Evolutionary conservation across 2,888 invertebrate genomes (phyloP), one percentile per base, ranked within the genome.

Genomic region (Nomada goodeniana): DNA sequence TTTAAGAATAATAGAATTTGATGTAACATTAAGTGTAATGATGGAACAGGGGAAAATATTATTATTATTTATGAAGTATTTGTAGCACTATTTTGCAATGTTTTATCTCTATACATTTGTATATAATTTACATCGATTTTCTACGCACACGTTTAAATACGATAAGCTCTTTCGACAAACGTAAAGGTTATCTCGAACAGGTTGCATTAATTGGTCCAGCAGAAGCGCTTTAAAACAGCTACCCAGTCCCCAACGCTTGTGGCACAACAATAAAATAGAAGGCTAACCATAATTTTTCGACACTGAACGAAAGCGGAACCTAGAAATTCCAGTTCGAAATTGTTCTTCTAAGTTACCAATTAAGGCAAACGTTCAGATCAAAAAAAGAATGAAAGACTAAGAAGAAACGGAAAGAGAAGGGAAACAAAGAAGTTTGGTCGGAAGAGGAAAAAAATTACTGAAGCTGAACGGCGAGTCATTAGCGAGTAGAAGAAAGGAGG

Each of bases 401-500:
- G 36, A 36, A 36, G 36, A 36, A n/a, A 53, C 9, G n/a, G 20
- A 44, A 52, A 29, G 15, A 44, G 47, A 20, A 18, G 11, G 23
- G 20, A 74, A 67, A 47, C 67, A 65, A 52, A 53, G 55, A 59
- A 64, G 79, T 79, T 60, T 29, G 26, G 77, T 60, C 57, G 11
- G 36, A 26, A 67, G 53, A 50, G 18, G 57, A 78, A 80, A 70
- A 70, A 79, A 70, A 79, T 53, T 64, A 71, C 44, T 29, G 65
- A 71, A 61, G 60, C 71, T 61, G 80, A 80, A 65, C 65, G 73
- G 57, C 53, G 69, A 86, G 78, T 69, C 86, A 65, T 53, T 76
- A 80, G 47, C 61, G 76, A 86, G n/a, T 73, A 36, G 61, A 77
- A 87, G 71, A 85, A 84, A 70, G 52, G 71, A 80, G 81, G 72